Percentiles rank a stretch among this genome's conserved stretches.
These are phyloP conservation scores for Serripes groenlandicus DNA, from an alignment of 2,888 invertebrate genomes.

Conservation along the genomic window DNA sequence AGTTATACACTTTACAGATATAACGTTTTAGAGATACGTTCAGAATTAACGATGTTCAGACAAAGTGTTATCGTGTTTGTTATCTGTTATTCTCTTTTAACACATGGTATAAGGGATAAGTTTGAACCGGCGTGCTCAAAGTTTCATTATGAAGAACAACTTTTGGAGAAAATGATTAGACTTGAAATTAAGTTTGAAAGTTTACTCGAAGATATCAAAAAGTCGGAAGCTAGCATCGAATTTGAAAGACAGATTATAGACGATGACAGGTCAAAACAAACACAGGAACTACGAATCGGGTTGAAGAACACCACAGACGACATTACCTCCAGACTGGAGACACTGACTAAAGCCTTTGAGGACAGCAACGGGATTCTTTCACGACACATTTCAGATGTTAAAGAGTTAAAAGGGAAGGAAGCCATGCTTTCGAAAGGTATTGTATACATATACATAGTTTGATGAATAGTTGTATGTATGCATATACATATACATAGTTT, in stretches of 20 bases:
- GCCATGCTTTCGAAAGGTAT: too few species aligned
- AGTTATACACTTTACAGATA: too few species aligned
- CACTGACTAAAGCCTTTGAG: not conserved
- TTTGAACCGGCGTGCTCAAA: constrained; percentile 1
- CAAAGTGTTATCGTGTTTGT: not conserved
- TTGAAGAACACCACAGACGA: not conserved
- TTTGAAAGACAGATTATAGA: not conserved
- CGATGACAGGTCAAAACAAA: not conserved
- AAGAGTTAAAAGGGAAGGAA: too few species aligned
- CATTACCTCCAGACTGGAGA: not conserved
- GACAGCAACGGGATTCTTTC: not conserved
- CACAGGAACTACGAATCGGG: not conserved
- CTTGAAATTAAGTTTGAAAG: constrained; percentile 6
- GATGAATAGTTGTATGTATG: too few species aligned
- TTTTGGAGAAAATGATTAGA: constrained; percentile 24
- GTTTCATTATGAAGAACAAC: constrained; percentile 22
- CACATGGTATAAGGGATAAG: not conserved
- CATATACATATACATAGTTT: too few species aligned
- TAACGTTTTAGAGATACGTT: not conserved
- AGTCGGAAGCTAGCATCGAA: not conserved
- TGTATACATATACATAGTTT: too few species aligned
- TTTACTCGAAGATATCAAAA: not conserved
- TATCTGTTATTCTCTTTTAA: not conserved
- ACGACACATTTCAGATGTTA: not conserved
- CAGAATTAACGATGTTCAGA: too few species aligned